Evolutionary conservation across 2,888 invertebrate species (phyloP).

Genomic region (Trissolcus japonicus): DNA sequence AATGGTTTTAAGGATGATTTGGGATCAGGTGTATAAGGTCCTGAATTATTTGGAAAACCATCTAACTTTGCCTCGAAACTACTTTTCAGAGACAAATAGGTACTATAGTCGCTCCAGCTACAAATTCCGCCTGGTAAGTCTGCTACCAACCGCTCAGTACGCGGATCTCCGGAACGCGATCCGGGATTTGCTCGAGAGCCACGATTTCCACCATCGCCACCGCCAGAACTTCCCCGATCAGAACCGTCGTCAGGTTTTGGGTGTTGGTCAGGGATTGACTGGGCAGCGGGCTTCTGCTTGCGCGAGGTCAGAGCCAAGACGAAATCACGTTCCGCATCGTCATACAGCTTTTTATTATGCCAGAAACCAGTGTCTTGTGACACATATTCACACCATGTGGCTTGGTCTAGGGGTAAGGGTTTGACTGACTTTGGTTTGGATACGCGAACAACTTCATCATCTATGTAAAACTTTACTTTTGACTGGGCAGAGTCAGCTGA

Average conservation of each 20-base stretch:
- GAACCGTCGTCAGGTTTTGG: conserved; percentile 76
- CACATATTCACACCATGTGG: conserved; percentile 65
- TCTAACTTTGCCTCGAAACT: conserved; percentile 37
- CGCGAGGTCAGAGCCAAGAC: conserved; percentile 78
- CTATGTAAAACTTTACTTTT: conserved; percentile 73
- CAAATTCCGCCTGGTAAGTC: conserved; percentile 88
- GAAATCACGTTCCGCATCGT: conserved; percentile 82
- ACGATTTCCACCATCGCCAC: conserved; percentile 78
- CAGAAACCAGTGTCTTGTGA: conserved; percentile 79
- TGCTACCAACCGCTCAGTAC: conserved; percentile 82
- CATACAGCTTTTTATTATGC: conserved; percentile 80
- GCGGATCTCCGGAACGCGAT: conserved; percentile 68
- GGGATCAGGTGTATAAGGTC: conserved; percentile 23
- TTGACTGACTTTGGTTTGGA: conserved; percentile 60
- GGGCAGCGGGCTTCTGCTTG: conserved; percentile 68
- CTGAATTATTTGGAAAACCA: conserved; percentile 54
- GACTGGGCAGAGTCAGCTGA: conserved; percentile 39
- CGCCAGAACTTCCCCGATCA: conserved; percentile 77
- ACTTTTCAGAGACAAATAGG: conserved; percentile 82
- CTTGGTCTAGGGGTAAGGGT: conserved; percentile 29
- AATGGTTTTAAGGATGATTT: conserved; percentile 19
- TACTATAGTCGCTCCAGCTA: conserved; percentile 89
- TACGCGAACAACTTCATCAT: conserved; percentile 69
- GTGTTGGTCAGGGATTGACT: conserved; percentile 61
- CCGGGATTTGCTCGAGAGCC: conserved; percentile 62